A percentile compares a stretch with the other conserved stretches of the same genome.
phyloP scores from a whole-genome alignment of 2,113 vertebrate genomes.

The Hippocampus guttulatus region DNA sequence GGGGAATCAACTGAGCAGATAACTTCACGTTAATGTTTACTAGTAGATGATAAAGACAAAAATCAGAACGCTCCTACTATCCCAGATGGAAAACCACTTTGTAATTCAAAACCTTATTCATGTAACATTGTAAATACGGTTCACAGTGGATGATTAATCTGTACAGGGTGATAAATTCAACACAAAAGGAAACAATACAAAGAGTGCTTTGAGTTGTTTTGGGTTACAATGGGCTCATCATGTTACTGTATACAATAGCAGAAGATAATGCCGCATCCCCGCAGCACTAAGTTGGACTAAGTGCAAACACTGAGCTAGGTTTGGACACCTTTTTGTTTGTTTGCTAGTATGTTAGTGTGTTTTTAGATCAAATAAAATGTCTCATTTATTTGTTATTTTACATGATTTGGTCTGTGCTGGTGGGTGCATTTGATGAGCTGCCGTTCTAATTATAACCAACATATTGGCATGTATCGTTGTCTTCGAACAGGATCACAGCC shows the following conservation, averaged over 20 bases:
- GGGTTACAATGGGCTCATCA: neutral
- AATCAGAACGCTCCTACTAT: neutral
- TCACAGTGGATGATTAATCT: neutral
- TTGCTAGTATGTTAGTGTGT: neutral
- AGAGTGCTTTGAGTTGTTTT: neutral
- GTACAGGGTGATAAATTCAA: neutral
- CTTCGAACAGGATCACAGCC: constrained; percentile 41
- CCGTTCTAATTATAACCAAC: constrained; percentile 63
- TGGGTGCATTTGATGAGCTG: constrained; percentile 38
- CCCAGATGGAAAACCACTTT: neutral
- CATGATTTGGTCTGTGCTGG: neutral
- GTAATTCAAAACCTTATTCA: neutral
- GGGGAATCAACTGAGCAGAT: neutral
- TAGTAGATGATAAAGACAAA: neutral
- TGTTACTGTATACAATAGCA: neutral
- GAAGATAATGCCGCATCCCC: no score
- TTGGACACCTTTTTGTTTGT: no score
- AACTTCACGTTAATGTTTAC: neutral
- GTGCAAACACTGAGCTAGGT: no score
- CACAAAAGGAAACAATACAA: neutral
- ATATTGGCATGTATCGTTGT: constrained; percentile 56
- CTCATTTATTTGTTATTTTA: neutral
- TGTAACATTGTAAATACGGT: neutral
- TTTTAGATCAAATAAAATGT: neutral
- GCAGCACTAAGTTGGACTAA: no score